A percentile compares a stretch with the other conserved stretches of the same genome.
Conservation (phyloP, 1,140 invertebrate species). For the Nomia melanderi region DNA sequence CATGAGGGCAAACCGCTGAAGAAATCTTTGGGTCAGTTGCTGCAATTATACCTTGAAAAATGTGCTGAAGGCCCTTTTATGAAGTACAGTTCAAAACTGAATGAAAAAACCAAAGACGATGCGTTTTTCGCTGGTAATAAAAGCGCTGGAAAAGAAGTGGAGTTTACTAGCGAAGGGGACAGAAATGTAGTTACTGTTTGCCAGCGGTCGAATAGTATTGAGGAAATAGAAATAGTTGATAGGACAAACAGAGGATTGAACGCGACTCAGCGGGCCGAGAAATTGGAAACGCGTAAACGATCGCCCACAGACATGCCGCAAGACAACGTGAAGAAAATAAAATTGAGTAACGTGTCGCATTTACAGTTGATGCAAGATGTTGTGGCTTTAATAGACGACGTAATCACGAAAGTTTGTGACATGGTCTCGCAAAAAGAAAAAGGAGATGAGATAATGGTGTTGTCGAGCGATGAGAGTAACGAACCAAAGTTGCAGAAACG, state of each 20-base stretch:
- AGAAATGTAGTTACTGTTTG: conserved; percentile 45
- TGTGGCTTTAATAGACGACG: conserved; percentile 75
- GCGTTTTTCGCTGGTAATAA: conserved; percentile 34
- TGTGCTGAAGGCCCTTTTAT: conserved; percentile 78
- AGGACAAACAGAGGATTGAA: conserved; percentile 56
- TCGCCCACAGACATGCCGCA: conserved; percentile 42
- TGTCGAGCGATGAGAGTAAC: conserved; percentile 76
- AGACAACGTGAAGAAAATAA: conserved; percentile 70
- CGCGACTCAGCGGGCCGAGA: conserved; percentile 30
- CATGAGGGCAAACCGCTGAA: conserved; percentile 82
- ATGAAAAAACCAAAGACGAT: conserved; percentile 64
- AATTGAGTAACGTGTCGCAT: conserved; percentile 73
- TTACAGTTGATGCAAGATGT: conserved; percentile 79
- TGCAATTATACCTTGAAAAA: conserved; percentile 74
- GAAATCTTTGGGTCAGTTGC: conserved; percentile 72
- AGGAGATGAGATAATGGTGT: conserved; percentile 69
- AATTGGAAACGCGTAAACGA: conserved; percentile 62
- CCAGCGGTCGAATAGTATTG: conserved; percentile 66
- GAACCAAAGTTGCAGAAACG: conserved; percentile 56
- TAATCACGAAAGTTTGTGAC: conserved; percentile 77
- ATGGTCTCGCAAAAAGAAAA: conserved; percentile 62
- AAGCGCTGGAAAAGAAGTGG: conserved; percentile 40
- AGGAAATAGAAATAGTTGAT: conserved; percentile 67
- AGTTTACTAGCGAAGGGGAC: conserved; percentile 30
- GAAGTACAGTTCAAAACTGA: conserved; percentile 76